Conservation (phyloP, 2,888 invertebrate genomes). For the Sarcophaga carnaria region DNA sequence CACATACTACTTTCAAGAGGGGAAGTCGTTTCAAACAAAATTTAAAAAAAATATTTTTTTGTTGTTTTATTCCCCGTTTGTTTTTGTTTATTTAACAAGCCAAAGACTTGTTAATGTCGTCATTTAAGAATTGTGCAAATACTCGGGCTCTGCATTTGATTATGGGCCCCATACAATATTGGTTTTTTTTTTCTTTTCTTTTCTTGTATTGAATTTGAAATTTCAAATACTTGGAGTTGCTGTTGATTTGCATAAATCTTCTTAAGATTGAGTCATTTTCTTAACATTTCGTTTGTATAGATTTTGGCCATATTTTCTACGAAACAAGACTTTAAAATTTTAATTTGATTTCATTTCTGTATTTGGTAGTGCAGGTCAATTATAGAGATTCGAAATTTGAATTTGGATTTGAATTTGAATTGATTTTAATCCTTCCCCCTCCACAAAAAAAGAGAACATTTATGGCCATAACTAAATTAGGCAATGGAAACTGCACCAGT, state of each 20-base stretch:
- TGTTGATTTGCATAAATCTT: neutral
- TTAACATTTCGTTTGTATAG: neutral
- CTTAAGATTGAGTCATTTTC: neutral
- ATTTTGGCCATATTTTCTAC: neutral
- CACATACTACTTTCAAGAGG: no score
- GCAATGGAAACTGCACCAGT: no score
- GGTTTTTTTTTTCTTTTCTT: no score
- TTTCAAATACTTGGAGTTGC: neutral
- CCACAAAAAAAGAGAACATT: no score
- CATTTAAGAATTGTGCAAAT: conserved; percentile 45
- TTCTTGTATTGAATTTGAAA: neutral
- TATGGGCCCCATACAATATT: no score
- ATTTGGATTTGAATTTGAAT: no score
- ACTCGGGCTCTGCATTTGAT: neutral
- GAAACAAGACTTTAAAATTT: neutral
- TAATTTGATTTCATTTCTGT: neutral
- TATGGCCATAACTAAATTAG: no score
- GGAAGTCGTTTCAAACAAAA: no score
- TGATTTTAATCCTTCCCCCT: no score
- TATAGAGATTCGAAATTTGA: no score
- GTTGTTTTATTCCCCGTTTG: neutral
- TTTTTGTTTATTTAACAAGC: conserved; percentile 7
- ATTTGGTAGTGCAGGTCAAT: no score
- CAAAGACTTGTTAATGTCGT: conserved; percentile 26
- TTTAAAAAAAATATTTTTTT: no score